These are phyloP conservation scores for Andrena bicolor DNA, from an alignment of 2,888 invertebrate genomes.

Conservation along the genomic window DNA sequence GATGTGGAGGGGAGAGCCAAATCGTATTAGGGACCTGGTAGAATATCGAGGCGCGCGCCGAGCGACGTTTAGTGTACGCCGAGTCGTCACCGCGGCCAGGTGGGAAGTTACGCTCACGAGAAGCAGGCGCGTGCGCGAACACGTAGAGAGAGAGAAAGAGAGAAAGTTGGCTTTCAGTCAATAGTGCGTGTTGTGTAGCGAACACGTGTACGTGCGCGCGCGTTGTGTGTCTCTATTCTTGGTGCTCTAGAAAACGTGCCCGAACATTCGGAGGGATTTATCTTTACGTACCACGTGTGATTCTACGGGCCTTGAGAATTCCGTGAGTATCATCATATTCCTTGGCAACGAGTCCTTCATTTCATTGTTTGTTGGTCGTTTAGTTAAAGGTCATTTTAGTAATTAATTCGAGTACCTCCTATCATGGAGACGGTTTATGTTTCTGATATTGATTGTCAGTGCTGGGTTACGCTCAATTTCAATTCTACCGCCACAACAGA, in stretches of 20 bases:
- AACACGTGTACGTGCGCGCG: constrained; percentile 38
- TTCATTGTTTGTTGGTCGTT: not conserved
- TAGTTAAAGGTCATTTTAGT: not conserved
- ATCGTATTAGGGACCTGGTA: not conserved
- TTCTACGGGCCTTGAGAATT: not conserved
- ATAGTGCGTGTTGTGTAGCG: constrained; percentile 4
- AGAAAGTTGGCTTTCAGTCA: constrained; percentile 19
- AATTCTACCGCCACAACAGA: too few relatives aligned
- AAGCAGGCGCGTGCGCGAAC: not conserved
- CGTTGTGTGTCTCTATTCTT: constrained; percentile 18
- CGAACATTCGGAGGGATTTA: not conserved
- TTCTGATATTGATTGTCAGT: too few relatives aligned
- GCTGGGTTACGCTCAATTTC: too few relatives aligned
- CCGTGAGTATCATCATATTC: constrained; percentile 11
- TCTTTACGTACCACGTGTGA: constrained; percentile 14
- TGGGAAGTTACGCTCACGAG: not conserved
- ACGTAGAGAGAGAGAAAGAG: not conserved
- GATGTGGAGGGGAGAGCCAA: not conserved
- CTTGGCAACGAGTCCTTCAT: not conserved
- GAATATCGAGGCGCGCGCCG: not conserved
- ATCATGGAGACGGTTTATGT: too few relatives aligned
- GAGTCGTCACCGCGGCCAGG: constrained; percentile 18
- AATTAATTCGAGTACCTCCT: too few relatives aligned
- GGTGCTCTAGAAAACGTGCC: constrained; percentile 55
- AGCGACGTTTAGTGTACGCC: constrained; percentile 21